These are phyloP conservation scores for Gadus chalcogrammus DNA, from an alignment of 2,113 vertebrate genomes.

Conservation along the genomic window DNA sequence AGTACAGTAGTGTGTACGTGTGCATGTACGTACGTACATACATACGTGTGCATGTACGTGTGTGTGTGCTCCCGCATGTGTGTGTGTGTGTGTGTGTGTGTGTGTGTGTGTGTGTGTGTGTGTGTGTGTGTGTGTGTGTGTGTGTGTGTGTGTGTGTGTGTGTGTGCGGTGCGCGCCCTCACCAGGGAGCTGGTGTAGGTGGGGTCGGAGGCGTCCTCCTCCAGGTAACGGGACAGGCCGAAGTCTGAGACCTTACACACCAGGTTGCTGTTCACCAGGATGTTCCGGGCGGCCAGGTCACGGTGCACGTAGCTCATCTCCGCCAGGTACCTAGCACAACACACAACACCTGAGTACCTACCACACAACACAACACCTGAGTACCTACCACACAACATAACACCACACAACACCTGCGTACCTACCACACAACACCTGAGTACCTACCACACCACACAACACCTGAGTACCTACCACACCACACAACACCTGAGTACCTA, in stretches of 20 bases:
- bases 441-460: no score
- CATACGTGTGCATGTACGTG: neutral
- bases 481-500: no score
- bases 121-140: neutral
- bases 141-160: neutral
- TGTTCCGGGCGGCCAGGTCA: slow-evolving; percentile 94
- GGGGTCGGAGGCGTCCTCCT: slow-evolving; percentile 92
- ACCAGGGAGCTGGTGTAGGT: slow-evolving; percentile 88
- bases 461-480: no score
- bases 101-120: neutral
- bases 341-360: neutral
- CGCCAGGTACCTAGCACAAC: slow-evolving; percentile 72
- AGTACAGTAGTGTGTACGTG: no score
- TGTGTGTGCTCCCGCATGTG: no score
- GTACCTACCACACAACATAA: no score
- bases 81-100: slow-evolving; percentile 4
- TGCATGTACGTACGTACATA: neutral
- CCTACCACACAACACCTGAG: no score
- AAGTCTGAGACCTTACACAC: slow-evolving; percentile 98
- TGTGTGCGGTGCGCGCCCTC: slow-evolving; percentile 25
- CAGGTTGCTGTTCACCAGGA: slow-evolving; percentile 93
- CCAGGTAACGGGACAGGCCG: slow-evolving; percentile 91
- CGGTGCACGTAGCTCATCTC: slow-evolving; percentile 98
- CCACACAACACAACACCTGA: no score
- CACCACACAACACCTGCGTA: no score